Evolutionary conservation across 2,888 invertebrate genomes (phyloP).

Genomic region (Xestoiulus laeticollis): DNA sequence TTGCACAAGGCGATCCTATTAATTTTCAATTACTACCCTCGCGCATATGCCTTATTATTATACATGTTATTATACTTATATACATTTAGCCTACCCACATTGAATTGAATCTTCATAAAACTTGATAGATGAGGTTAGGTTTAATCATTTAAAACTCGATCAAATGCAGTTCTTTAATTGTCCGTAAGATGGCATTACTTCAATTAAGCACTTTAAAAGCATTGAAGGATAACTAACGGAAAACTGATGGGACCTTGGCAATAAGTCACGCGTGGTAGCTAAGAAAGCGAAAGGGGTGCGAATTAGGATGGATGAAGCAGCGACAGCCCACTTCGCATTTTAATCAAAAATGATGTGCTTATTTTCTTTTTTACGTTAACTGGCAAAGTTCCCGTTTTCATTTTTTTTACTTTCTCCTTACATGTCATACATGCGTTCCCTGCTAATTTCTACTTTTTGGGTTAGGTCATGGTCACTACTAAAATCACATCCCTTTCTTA

Average conservation of each 20-base stretch:
- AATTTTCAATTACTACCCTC: too few relatives aligned
- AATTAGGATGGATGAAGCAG: background rate
- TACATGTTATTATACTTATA: too few relatives aligned
- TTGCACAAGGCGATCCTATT: too few relatives aligned
- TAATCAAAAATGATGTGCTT: slow-evolving; percentile 11
- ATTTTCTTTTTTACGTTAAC: background rate
- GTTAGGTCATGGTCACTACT: background rate
- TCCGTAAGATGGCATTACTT: background rate
- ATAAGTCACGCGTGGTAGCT: slow-evolving; percentile 25
- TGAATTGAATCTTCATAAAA: background rate
- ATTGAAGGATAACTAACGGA: slow-evolving; percentile 8
- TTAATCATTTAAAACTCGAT: background rate
- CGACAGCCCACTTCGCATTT: slow-evolving; percentile 24
- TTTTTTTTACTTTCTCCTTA: background rate
- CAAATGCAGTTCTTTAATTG: background rate
- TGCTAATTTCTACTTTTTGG: background rate
- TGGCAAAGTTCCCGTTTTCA: slow-evolving; percentile 15
- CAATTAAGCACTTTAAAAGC: background rate
- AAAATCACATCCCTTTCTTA: background rate
- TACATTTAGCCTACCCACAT: too few relatives aligned
- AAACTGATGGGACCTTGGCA: background rate
- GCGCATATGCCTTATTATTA: too few relatives aligned
- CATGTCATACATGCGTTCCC: background rate
- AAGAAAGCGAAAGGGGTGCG: background rate
- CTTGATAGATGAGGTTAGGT: background rate